A percentile compares a stretch with the other conserved stretches of the same genome.
Evolutionary conservation across 1,140 invertebrate species (phyloP).

Genomic region (Drosophila rufa): DNA sequence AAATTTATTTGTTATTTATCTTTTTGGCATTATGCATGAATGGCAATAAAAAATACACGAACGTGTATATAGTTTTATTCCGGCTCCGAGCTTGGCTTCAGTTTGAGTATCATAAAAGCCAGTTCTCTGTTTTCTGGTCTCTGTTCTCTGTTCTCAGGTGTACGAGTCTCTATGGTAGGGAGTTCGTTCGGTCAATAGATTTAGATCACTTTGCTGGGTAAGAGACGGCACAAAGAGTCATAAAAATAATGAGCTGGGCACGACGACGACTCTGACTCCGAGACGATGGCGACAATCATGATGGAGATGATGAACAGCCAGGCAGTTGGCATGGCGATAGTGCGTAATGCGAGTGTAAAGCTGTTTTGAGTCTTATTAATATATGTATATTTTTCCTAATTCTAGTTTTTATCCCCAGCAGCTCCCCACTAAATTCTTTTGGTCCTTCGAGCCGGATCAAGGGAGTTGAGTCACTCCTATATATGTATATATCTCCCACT

Average conservation of each 20-base stretch:
- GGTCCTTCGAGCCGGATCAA: too few species aligned
- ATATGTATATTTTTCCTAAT: too few species aligned
- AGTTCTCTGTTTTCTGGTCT: slow-evolving; percentile 53
- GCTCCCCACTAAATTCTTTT: too few species aligned
- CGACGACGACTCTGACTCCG: slow-evolving; percentile 39
- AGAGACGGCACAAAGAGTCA: slow-evolving; percentile 60
- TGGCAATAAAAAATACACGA: slow-evolving; percentile 72
- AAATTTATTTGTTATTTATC: slow-evolving; percentile 83
- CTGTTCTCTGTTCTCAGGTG: slow-evolving; percentile 69
- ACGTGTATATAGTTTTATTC: slow-evolving; percentile 34
- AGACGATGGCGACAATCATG: slow-evolving; percentile 74
- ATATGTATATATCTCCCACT: not conserved
- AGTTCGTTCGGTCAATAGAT: slow-evolving; percentile 75
- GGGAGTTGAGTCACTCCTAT: not conserved
- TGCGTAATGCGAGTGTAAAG: slow-evolving; percentile 14
- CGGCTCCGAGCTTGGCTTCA: not conserved
- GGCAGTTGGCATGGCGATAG: slow-evolving; percentile 5
- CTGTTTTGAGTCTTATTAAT: not conserved
- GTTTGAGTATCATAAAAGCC: slow-evolving; percentile 56
- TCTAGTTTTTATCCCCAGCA: too few species aligned
- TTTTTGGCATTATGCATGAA: slow-evolving; percentile 82
- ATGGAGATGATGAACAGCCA: slow-evolving; percentile 49
- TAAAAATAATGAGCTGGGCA: slow-evolving; percentile 80
- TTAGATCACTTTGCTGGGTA: slow-evolving; percentile 68
- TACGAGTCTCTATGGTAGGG: slow-evolving; percentile 39